Evolutionary conservation across 2,113 vertebrate genomes (phyloP).

Genomic region (Rhipidura dahli): DNA sequence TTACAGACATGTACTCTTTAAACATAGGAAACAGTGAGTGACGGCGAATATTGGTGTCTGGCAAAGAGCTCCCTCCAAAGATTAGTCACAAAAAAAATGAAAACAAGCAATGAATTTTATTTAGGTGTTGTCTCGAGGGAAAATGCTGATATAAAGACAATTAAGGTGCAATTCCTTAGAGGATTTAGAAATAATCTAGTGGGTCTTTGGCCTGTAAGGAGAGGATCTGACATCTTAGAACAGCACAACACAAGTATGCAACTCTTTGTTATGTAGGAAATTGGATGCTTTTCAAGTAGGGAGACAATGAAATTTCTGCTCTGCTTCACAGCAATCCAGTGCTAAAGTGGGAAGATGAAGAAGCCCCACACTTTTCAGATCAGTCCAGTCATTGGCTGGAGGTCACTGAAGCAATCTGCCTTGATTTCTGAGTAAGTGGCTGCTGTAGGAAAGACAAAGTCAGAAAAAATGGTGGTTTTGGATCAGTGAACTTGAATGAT

Average conservation of each 20-base stretch:
- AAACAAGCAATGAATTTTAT: neutral
- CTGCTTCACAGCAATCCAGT: neutral
- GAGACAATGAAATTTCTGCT: neutral
- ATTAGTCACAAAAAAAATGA: neutral
- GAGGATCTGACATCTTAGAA: neutral
- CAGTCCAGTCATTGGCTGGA: neutral
- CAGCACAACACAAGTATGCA: neutral
- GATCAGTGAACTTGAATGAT: neutral
- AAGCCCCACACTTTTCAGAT: neutral
- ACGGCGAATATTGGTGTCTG: neutral
- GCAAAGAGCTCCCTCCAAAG: neutral
- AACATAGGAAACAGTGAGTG: neutral
- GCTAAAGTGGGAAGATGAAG: neutral
- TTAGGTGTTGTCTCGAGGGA: neutral
- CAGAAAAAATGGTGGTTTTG: neutral
- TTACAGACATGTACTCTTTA: neutral
- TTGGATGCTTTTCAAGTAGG: neutral
- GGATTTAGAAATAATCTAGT: neutral
- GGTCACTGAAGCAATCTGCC: neutral
- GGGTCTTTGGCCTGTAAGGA: neutral
- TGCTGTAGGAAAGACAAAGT: neutral
- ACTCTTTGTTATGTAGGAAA: neutral
- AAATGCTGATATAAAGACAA: neutral
- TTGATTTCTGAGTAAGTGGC: neutral
- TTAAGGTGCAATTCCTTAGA: neutral